Base-by-base conservation (phyloP, 2,888 invertebrate genomes). In the Phaonia tiefii region DNA sequence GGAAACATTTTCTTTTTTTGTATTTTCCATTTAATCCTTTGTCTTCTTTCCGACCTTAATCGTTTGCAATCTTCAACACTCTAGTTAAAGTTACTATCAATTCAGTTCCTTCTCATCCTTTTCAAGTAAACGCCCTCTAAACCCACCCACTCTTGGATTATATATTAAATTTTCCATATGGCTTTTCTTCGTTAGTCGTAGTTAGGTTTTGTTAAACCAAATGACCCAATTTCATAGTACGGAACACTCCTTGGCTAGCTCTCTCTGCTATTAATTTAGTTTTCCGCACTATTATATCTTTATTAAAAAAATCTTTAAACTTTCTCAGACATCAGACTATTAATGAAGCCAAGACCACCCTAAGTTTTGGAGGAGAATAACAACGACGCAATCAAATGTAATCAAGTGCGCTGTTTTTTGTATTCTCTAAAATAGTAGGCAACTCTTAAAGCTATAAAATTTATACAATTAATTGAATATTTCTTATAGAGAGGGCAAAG, bases 341-440 rank as follows among this genome's bases (percentile, higher is more conserved):
- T 72, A 80, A 72, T 80, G 76, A 76, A 76, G 37, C 80, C 7
- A 63, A 76, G 80, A 80, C 76, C 80, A 73, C 75, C 75, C 80
- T 69, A 63, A 69, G 69, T 20, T 3, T 17, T 44, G 49, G 2
- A n/a, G n/a, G n/a, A 76, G 17, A 54, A 60, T 17, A 15, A 56
- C 58, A 63, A 65, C 42, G n/a, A 69, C 72, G 69, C 75, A 72
- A 80, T 73, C 75, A 80, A 49, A 49, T 20, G 49, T 49, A 20
- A 49, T 49, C 49, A 49, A 49, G 49, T 8, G 20, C 10, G 17
- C n/a, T n/a, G n/a, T n/a, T n/a, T n/a, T n/a, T n/a, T n/a, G n/a
- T n/a, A n/a, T n/a, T n/a, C n/a, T n/a, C n/a, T n/a, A n/a, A n/a
- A 49, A 49, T 15, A n/a, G 20, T 5, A 49, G 49, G 20, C 17